Evolutionary conservation across 2,888 invertebrate genomes (phyloP), one percentile per base, ranked within the genome.

Genomic region (Apodemia mormo): DNA sequence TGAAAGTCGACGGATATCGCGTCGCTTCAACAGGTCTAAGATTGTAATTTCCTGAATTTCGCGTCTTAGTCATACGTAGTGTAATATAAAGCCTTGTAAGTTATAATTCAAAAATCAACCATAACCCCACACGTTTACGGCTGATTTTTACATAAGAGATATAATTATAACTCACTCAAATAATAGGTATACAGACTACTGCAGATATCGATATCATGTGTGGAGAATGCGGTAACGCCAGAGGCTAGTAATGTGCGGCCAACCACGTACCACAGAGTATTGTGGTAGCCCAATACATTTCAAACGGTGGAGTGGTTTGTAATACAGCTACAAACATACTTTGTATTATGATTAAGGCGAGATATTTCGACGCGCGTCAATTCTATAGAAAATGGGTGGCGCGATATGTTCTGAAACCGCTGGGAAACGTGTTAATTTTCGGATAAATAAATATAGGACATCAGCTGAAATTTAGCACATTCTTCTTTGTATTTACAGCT

Each of bases 211-310:
- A 79, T 79, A 76, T 80, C 81, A 79, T 76, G 75, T 72, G 78
- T 73, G 72, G 75, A 74, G 80, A 79, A 80, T 80, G 79, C 76
- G 77, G 78, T 76, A 77, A 77, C 71, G 70, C 75, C 79, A 75
- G 52, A 52, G 77, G 76, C 78, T 71, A 78, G 79, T 75, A 77
- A 83, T 81, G 82, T 80, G 81, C 79, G 80, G 79, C 76, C 71
- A 76, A 75, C 80, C 80, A 75, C 80, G 79, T 76, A 76, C 74
- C 76, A 73, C 72, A 52, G 70, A 68, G 54, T 69, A 68, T 66
- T 66, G 73, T 72, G 76, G 78, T 75, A 74, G 74, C 75, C 74
- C 76, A 66, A 72, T 69, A 72, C 74, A 85, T 85, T 84, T 83
- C 83, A 73, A 33, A 61, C 74, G 78, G 58, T 37, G 14, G 52